phyloP scores from a whole-genome alignment of 2,797 vertebrate species.

The Alfaro cultratus region DNA sequence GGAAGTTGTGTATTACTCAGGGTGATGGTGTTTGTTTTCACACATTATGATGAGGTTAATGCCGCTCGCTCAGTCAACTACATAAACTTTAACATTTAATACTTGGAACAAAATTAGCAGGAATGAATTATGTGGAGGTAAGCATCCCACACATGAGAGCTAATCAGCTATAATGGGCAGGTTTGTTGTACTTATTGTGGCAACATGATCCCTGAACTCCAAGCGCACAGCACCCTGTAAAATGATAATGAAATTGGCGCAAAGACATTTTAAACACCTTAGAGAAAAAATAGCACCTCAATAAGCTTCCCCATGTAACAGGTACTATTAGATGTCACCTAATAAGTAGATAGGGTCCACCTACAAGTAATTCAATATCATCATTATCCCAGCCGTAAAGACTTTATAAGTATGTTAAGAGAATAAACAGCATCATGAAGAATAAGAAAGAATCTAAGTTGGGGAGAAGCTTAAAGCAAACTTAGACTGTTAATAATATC shows the following conservation, averaged over 20 bases:
- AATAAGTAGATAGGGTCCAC: too few relatives aligned
- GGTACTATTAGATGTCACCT: too few relatives aligned
- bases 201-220: slow-evolving; percentile 84
- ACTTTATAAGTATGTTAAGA: background rate
- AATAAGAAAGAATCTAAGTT: background rate
- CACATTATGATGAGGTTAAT: slow-evolving; percentile 61
- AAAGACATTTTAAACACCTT: slow-evolving; percentile 86
- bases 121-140: slow-evolving; percentile 74
- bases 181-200: slow-evolving; percentile 87
- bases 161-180: slow-evolving; percentile 92
- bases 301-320: slow-evolving; percentile 16
- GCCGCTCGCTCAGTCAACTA: slow-evolving; percentile 50
- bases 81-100: slow-evolving; percentile 66
- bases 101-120: slow-evolving; percentile 77
- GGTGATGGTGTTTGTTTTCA: slow-evolving; percentile 43
- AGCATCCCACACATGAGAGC: slow-evolving; percentile 79
- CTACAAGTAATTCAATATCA: background rate
- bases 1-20: slow-evolving; percentile 54
- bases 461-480: background rate
- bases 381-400: background rate
- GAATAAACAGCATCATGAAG: background rate
- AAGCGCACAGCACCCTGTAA: slow-evolving; percentile 91
- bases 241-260: slow-evolving; percentile 91
- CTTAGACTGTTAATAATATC: background rate
- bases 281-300: slow-evolving; percentile 72